Conservation (phyloP, 2,888 invertebrate species). For the Diplazon laetatorius region DNA sequence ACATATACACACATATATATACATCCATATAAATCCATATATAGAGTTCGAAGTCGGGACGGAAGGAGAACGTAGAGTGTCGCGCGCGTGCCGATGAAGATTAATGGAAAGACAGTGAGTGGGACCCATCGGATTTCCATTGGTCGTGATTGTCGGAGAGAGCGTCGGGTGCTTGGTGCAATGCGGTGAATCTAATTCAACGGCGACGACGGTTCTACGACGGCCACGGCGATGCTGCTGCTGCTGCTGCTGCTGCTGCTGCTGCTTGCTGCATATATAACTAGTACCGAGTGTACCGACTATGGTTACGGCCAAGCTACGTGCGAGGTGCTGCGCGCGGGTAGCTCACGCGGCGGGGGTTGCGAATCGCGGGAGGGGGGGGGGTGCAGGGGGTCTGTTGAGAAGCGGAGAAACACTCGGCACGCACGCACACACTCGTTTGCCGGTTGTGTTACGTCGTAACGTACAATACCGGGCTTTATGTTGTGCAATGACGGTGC, state of each 20-base stretch:
- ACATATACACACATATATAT: too few relatives aligned
- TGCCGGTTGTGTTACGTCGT: background rate
- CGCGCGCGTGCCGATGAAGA: conserved; percentile 68
- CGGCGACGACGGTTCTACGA: conserved; percentile 25
- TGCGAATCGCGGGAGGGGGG: too few relatives aligned
- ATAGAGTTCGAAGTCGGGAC: too few relatives aligned
- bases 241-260: background rate
- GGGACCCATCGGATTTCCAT: conserved; percentile 64
- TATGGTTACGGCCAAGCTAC: conserved; percentile 12
- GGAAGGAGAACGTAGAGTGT: too few relatives aligned
- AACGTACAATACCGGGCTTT: conserved; percentile 1
- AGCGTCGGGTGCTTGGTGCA: conserved; percentile 57
- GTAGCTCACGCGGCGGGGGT: too few relatives aligned
- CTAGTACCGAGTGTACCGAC: conserved; percentile 15
- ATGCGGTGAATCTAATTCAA: conserved; percentile 61
- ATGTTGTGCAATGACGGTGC: conserved; percentile 27
- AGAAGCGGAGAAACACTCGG: conserved; percentile 33
- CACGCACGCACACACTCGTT: conserved; percentile 30
- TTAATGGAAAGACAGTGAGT: conserved; percentile 67
- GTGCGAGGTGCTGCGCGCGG: background rate
- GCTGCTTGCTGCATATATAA: conserved; percentile 30
- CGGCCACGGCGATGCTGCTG: conserved; percentile 16
- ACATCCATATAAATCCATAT: too few relatives aligned
- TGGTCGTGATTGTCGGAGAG: conserved; percentile 56
- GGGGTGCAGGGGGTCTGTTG: background rate